phyloP scores from a whole-genome alignment of 2,888 invertebrate species.

The Drosophila paranaensis region DNA sequence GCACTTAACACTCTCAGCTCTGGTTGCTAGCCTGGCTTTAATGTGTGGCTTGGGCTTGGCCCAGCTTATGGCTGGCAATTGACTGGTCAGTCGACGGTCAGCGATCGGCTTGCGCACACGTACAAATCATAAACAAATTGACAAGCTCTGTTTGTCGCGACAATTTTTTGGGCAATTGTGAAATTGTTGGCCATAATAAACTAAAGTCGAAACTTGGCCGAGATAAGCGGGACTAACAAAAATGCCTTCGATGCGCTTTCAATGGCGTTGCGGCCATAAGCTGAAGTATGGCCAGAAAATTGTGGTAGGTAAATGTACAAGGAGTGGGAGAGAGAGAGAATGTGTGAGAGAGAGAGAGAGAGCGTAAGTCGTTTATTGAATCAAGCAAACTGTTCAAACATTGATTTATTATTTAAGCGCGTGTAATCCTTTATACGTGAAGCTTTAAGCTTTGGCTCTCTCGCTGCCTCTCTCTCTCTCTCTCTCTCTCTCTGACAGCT shows the following conservation, averaged over 20 bases:
- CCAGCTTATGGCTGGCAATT: constrained; percentile 36
- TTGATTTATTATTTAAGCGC: constrained; percentile 69
- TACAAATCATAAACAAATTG: constrained; percentile 63
- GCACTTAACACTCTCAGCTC: not conserved
- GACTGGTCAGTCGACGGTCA: constrained; percentile 62
- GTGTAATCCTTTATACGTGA: constrained; percentile 62
- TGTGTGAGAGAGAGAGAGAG: not conserved
- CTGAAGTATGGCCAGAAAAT: constrained; percentile 58
- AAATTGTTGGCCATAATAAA: constrained; percentile 41
- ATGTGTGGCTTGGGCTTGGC: constrained; percentile 27
- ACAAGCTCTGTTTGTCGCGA: constrained; percentile 32
- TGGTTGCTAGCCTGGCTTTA: constrained; percentile 28
- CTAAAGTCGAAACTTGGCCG: constrained; percentile 1
- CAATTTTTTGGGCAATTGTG: constrained; percentile 42
- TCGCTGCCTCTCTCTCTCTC: constrained; percentile 17
- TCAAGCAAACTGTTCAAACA: constrained; percentile 28
- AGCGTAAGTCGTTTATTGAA: not conserved
- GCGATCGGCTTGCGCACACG: constrained; percentile 72
- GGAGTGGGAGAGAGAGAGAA: not conserved
- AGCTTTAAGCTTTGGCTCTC: constrained; percentile 61
- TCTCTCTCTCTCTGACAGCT: constrained; percentile 25
- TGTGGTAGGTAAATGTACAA: constrained; percentile 52
- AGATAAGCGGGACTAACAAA: not conserved
- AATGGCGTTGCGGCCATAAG: constrained; percentile 75
- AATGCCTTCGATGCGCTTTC: constrained; percentile 82